Evolutionary conservation across 2,113 vertebrate genomes (phyloP).

Genomic region (Muntiacus reevesi): DNA sequence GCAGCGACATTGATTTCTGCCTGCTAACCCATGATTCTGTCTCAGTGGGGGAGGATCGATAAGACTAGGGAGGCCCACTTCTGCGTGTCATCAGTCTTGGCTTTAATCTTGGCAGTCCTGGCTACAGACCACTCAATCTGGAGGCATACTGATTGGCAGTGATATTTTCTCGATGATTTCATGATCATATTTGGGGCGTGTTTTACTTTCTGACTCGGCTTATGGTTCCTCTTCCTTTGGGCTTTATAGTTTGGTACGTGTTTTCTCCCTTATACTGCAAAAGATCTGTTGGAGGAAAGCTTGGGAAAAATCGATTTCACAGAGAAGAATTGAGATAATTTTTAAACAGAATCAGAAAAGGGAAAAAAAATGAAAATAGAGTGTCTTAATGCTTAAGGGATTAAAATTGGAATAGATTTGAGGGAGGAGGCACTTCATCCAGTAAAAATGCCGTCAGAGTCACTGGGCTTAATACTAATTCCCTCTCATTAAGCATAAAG

Average conservation of each 20-base stretch:
- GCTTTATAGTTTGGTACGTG: background rate
- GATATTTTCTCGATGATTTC: constrained; percentile 11
- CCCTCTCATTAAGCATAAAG: background rate
- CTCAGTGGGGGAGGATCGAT: constrained; percentile 78
- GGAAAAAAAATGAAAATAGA: background rate
- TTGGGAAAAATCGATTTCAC: background rate
- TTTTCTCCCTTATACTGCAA: background rate
- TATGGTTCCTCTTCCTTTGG: background rate
- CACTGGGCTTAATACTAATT: background rate
- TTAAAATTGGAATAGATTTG: constrained; percentile 62
- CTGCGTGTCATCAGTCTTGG: constrained; percentile 62
- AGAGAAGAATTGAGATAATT: background rate
- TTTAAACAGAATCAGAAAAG: background rate
- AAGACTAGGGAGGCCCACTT: constrained; percentile 73
- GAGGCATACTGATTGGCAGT: constrained; percentile 55
- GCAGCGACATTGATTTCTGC: constrained; percentile 82
- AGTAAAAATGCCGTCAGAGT: background rate
- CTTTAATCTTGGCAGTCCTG: constrained; percentile 74
- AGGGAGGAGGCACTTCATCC: constrained; percentile 4
- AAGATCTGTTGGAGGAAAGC: background rate
- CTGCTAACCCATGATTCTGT: constrained; percentile 78
- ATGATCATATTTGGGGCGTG: background rate
- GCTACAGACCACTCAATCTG: background rate
- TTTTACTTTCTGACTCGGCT: background rate
- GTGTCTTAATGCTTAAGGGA: background rate